A percentile compares a stretch with the other conserved stretches of the same genome.
These are phyloP conservation scores for Formica selysi DNA, from an alignment of 1,140 invertebrate species.

Conservation along the genomic window DNA sequence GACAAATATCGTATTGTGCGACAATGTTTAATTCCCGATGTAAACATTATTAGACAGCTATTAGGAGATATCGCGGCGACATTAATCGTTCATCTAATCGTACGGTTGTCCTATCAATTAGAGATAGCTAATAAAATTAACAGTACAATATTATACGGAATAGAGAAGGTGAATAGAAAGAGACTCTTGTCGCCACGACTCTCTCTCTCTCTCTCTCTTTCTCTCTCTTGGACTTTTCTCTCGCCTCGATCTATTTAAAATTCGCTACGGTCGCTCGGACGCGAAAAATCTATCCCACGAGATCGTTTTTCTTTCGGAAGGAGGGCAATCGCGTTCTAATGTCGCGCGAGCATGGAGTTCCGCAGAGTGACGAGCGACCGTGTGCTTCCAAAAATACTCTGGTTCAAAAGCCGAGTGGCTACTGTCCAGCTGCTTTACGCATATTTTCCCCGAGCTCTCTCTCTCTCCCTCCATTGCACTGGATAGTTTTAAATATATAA, in stretches of 20 bases:
- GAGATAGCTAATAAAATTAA: constrained; percentile 5
- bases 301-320: constrained; percentile 59
- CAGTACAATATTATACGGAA: neutral
- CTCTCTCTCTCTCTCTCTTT: no score
- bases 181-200: neutral
- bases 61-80: neutral
- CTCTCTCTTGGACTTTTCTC: neutral
- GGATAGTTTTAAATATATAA: constrained; percentile 24
- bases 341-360: constrained; percentile 57
- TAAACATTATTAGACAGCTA: constrained; percentile 5
- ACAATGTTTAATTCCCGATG: neutral
- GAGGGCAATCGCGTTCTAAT: constrained; percentile 68
- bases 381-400: constrained; percentile 74
- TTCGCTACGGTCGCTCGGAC: constrained; percentile 1
- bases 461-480: neutral
- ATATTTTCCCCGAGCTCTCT: constrained; percentile 35
- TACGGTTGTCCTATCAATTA: constrained; percentile 29
- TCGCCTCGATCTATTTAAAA: constrained; percentile 30
- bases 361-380: constrained; percentile 60
- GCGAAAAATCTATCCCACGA: constrained; percentile 7
- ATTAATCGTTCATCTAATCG: neutral
- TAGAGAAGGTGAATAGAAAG: constrained; percentile 26
- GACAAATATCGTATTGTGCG: neutral
- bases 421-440: constrained; percentile 58
- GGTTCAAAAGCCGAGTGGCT: constrained; percentile 67